Evolutionary conservation across 2,888 invertebrate species (phyloP).

Genomic region (Lepidonotus clava): DNA sequence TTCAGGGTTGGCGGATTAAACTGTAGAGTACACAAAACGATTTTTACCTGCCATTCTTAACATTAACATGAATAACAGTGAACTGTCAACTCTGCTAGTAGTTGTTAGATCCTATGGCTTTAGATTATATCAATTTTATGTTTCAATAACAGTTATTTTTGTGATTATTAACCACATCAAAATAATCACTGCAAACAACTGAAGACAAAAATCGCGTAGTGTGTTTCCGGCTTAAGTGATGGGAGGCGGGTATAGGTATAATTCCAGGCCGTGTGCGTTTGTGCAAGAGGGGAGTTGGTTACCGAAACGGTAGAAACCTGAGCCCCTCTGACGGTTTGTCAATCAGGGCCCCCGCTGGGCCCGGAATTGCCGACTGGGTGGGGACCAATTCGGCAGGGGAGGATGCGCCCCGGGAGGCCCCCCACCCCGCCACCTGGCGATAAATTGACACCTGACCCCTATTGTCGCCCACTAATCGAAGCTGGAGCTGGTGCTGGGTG

Average conservation of each 20-base stretch:
- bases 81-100: too few species aligned
- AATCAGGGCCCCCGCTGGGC: slow-evolving; percentile 24
- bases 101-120: too few species aligned
- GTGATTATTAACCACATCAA: too few species aligned
- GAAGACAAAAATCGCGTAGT: too few species aligned
- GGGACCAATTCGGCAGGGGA: neutral
- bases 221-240: neutral
- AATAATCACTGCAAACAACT: too few species aligned
- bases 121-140: too few species aligned
- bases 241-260: neutral
- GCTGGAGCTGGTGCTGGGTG: neutral
- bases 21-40: too few species aligned
- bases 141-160: too few species aligned
- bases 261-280: neutral
- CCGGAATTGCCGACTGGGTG: slow-evolving; percentile 17
- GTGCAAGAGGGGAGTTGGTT: too few species aligned
- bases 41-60: too few species aligned
- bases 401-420: slow-evolving; percentile 39
- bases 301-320: neutral
- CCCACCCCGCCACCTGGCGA: slow-evolving; percentile 27
- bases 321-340: slow-evolving; percentile 25
- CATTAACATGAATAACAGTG: too few species aligned
- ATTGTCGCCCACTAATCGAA: slow-evolving; percentile 12
- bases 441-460: slow-evolving; percentile 39
- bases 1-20: too few species aligned